Evolutionary conservation across 2,888 invertebrate species (phyloP).

Genomic region (Apamea monoglypha): DNA sequence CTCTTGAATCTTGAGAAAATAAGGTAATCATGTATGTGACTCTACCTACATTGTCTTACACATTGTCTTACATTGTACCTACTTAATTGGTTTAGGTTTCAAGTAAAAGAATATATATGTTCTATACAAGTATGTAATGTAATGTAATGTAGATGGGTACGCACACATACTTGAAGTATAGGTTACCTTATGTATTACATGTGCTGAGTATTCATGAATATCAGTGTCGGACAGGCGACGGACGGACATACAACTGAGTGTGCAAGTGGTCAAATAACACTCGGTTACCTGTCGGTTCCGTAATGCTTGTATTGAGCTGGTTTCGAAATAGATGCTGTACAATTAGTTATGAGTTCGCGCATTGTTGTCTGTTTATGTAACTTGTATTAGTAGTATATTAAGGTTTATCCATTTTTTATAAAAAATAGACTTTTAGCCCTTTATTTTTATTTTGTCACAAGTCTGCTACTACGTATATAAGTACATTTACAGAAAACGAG

Average conservation of each 20-base stretch:
- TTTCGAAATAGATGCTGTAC: not conserved
- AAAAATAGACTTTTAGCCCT: not conserved
- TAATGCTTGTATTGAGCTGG: not conserved
- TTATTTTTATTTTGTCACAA: too few relatives aligned
- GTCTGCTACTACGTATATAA: too few relatives aligned
- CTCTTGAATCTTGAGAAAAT: too few relatives aligned
- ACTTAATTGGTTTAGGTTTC: too few relatives aligned
- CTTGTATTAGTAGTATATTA: too few relatives aligned
- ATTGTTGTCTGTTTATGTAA: not conserved
- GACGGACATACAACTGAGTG: not conserved
- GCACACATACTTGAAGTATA: not conserved
- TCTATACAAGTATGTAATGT: too few relatives aligned
- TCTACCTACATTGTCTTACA: too few relatives aligned
- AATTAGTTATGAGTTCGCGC: not conserved
- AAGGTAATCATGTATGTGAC: too few relatives aligned
- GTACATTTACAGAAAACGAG: too few relatives aligned
- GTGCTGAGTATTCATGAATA: slow-evolving; percentile 15
- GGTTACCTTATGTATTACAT: not conserved
- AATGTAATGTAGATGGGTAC: not conserved
- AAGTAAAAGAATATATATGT: too few relatives aligned
- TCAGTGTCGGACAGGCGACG: slow-evolving; percentile 2
- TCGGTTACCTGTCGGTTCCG: slow-evolving; percentile 14
- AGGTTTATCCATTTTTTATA: not conserved
- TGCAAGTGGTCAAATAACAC: slow-evolving; percentile 1
- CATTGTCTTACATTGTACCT: too few relatives aligned